Conservation (phyloP, 2,113 vertebrate genomes). For the Stomatorhinus ivindoensis region DNA sequence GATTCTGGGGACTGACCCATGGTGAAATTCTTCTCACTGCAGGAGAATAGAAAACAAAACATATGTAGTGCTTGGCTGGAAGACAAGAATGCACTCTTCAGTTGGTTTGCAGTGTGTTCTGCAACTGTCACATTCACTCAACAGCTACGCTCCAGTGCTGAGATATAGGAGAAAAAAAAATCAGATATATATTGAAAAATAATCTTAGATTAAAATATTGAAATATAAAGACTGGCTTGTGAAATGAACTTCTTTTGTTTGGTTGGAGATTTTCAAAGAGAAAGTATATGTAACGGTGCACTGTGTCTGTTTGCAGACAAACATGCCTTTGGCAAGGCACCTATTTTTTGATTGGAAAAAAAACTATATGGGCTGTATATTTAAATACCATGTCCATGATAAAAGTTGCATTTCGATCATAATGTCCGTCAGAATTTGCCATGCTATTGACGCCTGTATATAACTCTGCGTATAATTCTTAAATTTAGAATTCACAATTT, state of each 20-base stretch:
- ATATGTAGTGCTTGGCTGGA: constrained; percentile 47
- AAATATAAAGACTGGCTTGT: background rate
- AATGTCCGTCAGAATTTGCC: background rate
- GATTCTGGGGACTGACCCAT: background rate
- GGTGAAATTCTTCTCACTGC: constrained; percentile 19
- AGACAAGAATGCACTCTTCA: constrained; percentile 43
- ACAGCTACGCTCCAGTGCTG: background rate
- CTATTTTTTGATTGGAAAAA: background rate
- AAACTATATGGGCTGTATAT: background rate
- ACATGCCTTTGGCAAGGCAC: background rate
- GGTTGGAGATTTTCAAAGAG: background rate
- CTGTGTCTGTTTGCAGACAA: background rate
- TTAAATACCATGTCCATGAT: background rate
- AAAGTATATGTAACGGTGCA: background rate
- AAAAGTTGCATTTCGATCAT: background rate
- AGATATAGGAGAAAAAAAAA: background rate
- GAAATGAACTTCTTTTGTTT: background rate
- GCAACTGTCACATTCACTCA: constrained; percentile 31
- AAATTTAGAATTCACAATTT: background rate
- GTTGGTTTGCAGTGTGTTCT: constrained; percentile 16
- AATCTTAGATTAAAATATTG: background rate
- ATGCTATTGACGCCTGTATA: background rate
- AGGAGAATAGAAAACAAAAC: constrained; percentile 25
- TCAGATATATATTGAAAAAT: background rate
- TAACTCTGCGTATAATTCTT: background rate